Base-by-base conservation (phyloP, 1,140 invertebrate species). In the Teleogryllus occipitalis region DNA sequence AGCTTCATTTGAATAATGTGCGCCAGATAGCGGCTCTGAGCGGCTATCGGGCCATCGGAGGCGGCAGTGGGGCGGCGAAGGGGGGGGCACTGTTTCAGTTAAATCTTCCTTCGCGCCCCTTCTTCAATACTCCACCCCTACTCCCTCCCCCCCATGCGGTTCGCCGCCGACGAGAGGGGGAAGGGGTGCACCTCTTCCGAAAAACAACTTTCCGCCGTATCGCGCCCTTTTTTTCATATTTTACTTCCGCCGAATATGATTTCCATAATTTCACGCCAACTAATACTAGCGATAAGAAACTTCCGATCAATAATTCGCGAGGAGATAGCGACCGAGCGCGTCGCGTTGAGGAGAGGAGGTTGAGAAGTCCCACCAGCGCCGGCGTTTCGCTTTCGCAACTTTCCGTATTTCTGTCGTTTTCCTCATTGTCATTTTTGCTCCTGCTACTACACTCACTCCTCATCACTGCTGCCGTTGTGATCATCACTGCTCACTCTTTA, bases 1-100 rank as follows among this genome's bases (percentile, higher is more conserved):
- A 65, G 54, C 54, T 65, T 65, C 54, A 65, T 65, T 65, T 65
- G 54, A 65, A 65, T 65, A 65, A 65, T 65, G 54, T 65, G 54
- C 54, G 18, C 54, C 54, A 65, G 54, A 65, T 65, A 65, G 54
- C 54, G 10, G 54, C 54, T 18, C 18, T 10, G 7, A 18, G 54
- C 18, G 54, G 54, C 18, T 65, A 65, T 65, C 54, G 54, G 10
- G 54, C 54, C 54, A 65, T 65, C 54, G 54, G 54, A 10, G 10
- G 18, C 54, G 54, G 18, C 3, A 0, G 27, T 5, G 54, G 18
- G 54, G 2, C 10, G 10, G 54, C 7, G 54, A 65, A 65, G 54
- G 54, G 54, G 54, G 54, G 54, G 18, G 54, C 54, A 10, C 54
- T 65, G 10, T 65, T 65, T 65, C 54, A 65, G 10, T 65, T 65